Conservation (phyloP, 2,797 vertebrate species). For the Epinephelus coioides region DNA sequence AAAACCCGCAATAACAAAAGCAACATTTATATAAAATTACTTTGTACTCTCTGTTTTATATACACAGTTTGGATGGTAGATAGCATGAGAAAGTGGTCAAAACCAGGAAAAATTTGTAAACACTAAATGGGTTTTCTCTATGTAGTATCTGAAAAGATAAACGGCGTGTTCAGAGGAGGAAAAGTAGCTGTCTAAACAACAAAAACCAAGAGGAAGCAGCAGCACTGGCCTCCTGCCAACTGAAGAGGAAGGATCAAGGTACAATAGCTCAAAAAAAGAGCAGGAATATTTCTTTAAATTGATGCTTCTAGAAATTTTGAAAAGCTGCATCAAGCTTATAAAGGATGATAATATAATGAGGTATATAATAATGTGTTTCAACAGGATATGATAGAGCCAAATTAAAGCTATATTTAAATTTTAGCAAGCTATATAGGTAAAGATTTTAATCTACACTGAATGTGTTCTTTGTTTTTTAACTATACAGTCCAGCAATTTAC, state of each 20-base stretch:
- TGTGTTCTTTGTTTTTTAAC: neutral
- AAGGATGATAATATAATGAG: neutral
- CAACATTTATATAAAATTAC: neutral
- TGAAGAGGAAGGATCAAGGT: neutral
- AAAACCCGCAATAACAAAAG: neutral
- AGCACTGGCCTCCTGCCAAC: conserved; percentile 24
- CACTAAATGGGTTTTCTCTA: neutral
- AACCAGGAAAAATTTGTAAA: neutral
- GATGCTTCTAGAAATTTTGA: neutral
- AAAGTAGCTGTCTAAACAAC: conserved; percentile 64
- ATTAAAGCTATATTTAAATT: neutral
- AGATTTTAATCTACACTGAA: neutral
- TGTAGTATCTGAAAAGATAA: neutral
- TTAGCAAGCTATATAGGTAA: neutral
- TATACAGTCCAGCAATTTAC: neutral
- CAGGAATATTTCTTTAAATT: conserved; percentile 12
- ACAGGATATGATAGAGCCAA: neutral
- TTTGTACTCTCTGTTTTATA: neutral
- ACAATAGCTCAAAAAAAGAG: neutral
- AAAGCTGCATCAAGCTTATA: neutral
- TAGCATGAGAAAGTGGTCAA: no score
- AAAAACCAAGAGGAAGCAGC: conserved; percentile 53
- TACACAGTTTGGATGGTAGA: no score
- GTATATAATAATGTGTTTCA: neutral
- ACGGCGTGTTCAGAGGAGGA: conserved; percentile 20